phyloP scores from a whole-genome alignment of 2,797 vertebrate species.

The Pangasius djambal region DNA sequence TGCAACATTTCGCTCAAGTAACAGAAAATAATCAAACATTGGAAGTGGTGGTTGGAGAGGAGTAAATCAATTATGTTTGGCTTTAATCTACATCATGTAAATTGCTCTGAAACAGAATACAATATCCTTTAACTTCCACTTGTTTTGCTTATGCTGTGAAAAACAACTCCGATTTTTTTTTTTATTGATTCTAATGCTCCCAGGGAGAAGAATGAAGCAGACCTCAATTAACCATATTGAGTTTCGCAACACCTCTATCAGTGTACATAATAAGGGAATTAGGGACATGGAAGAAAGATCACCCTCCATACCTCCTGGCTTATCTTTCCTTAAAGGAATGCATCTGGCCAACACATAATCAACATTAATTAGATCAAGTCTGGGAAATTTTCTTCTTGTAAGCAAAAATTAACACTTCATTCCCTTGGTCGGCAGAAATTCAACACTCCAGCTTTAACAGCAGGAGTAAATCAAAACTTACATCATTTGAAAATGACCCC shows the following conservation, averaged over 20 bases:
- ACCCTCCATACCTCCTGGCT: slow-evolving; percentile 65
- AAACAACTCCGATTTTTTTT: slow-evolving; percentile 76
- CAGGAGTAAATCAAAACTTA: slow-evolving; percentile 69
- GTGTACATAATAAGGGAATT: slow-evolving; percentile 74
- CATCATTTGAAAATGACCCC: slow-evolving; percentile 69
- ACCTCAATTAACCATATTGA: slow-evolving; percentile 71
- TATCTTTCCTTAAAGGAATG: slow-evolving; percentile 77
- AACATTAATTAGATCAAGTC: slow-evolving; percentile 79
- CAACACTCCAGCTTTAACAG: slow-evolving; percentile 73
- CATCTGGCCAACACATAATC: slow-evolving; percentile 75
- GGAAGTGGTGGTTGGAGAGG: slow-evolving; percentile 42
- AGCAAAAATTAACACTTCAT: slow-evolving; percentile 87
- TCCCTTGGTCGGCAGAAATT: slow-evolving; percentile 85
- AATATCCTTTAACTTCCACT: slow-evolving; percentile 55
- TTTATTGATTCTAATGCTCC: slow-evolving; percentile 70
- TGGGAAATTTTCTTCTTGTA: slow-evolving; percentile 80
- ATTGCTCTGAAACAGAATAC: slow-evolving; percentile 58
- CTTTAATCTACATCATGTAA: slow-evolving; percentile 63
- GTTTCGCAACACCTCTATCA: slow-evolving; percentile 77
- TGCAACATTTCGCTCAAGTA: slow-evolving; percentile 49
- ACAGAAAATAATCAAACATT: slow-evolving; percentile 68
- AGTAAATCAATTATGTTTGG: slow-evolving; percentile 68
- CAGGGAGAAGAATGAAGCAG: slow-evolving; percentile 68
- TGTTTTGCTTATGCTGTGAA: slow-evolving; percentile 84
- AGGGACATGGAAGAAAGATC: slow-evolving; percentile 74